Conservation (phyloP, 92 coral and sea anemone genomes). For the Montipora capitata region DNA sequence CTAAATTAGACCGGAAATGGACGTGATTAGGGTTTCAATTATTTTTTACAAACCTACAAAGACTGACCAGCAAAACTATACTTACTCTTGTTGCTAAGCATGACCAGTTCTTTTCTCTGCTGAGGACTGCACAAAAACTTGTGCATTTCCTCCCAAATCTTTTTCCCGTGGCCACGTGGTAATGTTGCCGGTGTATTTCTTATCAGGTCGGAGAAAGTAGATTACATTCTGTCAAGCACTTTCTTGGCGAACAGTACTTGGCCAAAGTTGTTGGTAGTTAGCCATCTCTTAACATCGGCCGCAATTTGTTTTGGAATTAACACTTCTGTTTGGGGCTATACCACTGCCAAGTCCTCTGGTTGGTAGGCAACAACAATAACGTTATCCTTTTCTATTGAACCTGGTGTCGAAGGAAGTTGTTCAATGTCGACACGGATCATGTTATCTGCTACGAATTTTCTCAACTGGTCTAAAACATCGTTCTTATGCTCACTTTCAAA, state of each 20-base stretch:
- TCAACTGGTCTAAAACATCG: not conserved
- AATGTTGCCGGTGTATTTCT: not conserved
- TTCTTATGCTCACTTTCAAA: not conserved
- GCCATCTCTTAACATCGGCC: slow-evolving; percentile 7
- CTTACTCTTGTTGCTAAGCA: slow-evolving; percentile 21
- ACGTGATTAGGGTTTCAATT: slow-evolving; percentile 2
- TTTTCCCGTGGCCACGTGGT: not conserved
- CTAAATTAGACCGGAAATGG: slow-evolving; percentile 5
- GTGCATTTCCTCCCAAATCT: slow-evolving; percentile 3
- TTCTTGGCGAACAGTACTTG: slow-evolving; percentile 4
- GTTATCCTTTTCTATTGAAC: not conserved
- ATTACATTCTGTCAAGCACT: not conserved
- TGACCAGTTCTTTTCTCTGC: not conserved
- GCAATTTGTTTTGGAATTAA: slow-evolving; percentile 3
- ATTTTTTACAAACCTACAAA: not conserved
- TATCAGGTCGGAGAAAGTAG: not conserved
- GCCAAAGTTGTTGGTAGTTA: not conserved
- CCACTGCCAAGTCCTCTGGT: not conserved
- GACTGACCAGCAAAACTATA: slow-evolving; percentile 4
- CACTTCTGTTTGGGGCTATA: slow-evolving; percentile 7
- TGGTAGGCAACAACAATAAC: slow-evolving; percentile 1
- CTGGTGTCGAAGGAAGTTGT: slow-evolving; percentile 6
- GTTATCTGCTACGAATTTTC: slow-evolving; percentile 11
- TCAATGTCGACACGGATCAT: slow-evolving; percentile 6
- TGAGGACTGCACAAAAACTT: not conserved